Percentiles rank a stretch among this genome's conserved stretches.
These are phyloP conservation scores for Planococcus citri DNA, from an alignment of 1,140 invertebrate genomes.

Conservation along the genomic window DNA sequence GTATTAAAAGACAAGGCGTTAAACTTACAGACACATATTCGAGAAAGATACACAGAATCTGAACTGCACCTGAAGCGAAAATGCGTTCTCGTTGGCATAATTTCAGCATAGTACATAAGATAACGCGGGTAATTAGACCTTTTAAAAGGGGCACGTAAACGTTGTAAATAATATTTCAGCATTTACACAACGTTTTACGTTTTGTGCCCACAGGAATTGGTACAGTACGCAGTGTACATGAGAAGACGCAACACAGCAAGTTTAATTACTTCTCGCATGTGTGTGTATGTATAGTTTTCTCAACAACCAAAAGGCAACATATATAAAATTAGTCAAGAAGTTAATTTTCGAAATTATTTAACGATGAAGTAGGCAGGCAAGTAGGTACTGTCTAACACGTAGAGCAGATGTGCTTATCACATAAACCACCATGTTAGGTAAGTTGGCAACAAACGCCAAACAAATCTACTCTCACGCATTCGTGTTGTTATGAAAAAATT, in stretches of 20 bases:
- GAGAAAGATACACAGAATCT: neutral
- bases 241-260: neutral
- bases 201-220: neutral
- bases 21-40: no score
- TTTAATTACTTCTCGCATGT: neutral
- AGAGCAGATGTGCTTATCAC: no score
- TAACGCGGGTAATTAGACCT: constrained; percentile 1
- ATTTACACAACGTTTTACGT: neutral
- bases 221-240: no score
- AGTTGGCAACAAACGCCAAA: no score
- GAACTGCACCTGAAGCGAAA: neutral
- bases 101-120: neutral
- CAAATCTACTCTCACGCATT: no score
- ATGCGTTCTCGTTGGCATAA: neutral
- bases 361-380: neutral
- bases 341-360: constrained; percentile 8
- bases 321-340: neutral
- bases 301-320: neutral
- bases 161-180: constrained; percentile 7
- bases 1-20: no score
- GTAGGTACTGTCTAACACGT: no score
- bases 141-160: constrained; percentile 6
- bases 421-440: no score
- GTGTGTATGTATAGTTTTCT: no score
- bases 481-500: no score